These are phyloP conservation scores for Opisthocomus hoazin DNA, from an alignment of 2,113 vertebrate species.

Conservation along the genomic window DNA sequence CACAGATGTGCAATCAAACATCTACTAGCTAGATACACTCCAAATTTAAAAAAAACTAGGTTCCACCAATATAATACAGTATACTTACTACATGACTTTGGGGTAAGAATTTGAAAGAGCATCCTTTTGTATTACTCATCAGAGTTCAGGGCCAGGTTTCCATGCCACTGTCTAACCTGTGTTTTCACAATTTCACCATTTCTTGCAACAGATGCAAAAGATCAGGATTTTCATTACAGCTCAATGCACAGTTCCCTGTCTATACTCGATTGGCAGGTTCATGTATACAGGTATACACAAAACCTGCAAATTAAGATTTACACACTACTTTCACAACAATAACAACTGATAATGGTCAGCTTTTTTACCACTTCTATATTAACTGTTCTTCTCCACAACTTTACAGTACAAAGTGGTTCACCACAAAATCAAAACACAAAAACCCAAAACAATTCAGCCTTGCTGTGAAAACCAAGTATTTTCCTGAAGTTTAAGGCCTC, in stretches of 20 bases:
- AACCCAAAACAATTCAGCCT: background rate
- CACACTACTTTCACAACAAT: background rate
- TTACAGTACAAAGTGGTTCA: too few relatives aligned
- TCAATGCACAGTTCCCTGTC: background rate
- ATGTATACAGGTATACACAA: background rate
- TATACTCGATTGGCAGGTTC: background rate
- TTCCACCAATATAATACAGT: background rate
- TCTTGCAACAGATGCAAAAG: background rate
- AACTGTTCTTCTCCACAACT: background rate
- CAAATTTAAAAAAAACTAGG: background rate
- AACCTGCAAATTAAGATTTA: background rate
- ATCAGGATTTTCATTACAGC: background rate
- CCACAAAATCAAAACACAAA: background rate
- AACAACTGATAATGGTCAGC: background rate
- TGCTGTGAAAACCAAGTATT: background rate
- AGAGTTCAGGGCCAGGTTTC: background rate
- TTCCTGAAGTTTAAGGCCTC: background rate
- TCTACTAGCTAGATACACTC: background rate
- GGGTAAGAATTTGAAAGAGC: background rate
- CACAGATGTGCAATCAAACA: background rate
- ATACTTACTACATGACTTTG: background rate
- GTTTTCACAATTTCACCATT: background rate
- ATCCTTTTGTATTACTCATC: background rate
- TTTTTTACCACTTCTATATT: background rate
- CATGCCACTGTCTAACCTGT: background rate